Evolutionary conservation across 2,888 invertebrate genomes (phyloP).

Genomic region (Scelioninae gen. 2): DNA sequence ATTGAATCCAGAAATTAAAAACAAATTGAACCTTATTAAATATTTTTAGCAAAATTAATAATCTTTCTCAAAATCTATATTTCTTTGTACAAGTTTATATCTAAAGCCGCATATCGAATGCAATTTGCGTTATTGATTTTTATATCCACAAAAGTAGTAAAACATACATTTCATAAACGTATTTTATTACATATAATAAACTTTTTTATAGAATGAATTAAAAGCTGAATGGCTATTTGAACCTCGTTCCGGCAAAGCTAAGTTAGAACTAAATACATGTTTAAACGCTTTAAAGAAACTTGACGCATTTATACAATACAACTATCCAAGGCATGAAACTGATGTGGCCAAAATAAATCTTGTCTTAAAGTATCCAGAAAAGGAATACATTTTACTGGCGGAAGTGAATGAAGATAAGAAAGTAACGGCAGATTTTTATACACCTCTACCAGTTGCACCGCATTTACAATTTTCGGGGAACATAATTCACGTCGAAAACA

Average conservation of each 20-base stretch:
- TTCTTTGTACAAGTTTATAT: too few relatives aligned
- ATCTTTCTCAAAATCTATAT: too few relatives aligned
- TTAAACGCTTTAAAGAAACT: constrained; percentile 71
- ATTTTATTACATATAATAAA: too few relatives aligned
- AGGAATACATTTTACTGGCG: constrained; percentile 64
- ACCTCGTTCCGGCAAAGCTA: constrained; percentile 66
- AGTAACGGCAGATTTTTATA: constrained; percentile 62
- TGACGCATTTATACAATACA: constrained; percentile 66
- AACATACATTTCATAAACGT: too few relatives aligned
- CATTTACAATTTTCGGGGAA: constrained; percentile 66
- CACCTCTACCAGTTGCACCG: constrained; percentile 57
- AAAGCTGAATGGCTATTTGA: constrained; percentile 71
- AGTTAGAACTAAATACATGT: constrained; percentile 71
- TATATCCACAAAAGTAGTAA: too few relatives aligned
- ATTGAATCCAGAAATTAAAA: too few relatives aligned
- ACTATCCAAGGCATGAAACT: constrained; percentile 63
- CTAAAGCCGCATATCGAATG: too few relatives aligned
- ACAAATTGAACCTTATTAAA: too few relatives aligned
- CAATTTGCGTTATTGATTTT: too few relatives aligned
- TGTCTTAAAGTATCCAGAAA: constrained; percentile 62
- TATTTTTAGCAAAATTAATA: too few relatives aligned
- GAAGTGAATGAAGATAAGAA: constrained; percentile 57
- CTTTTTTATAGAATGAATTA: constrained; percentile 67
- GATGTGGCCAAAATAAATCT: constrained; percentile 61
- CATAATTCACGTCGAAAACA: constrained; percentile 50